phyloP scores from a whole-genome alignment of 2,113 vertebrate genomes.

The Salvelinus fontinalis region DNA sequence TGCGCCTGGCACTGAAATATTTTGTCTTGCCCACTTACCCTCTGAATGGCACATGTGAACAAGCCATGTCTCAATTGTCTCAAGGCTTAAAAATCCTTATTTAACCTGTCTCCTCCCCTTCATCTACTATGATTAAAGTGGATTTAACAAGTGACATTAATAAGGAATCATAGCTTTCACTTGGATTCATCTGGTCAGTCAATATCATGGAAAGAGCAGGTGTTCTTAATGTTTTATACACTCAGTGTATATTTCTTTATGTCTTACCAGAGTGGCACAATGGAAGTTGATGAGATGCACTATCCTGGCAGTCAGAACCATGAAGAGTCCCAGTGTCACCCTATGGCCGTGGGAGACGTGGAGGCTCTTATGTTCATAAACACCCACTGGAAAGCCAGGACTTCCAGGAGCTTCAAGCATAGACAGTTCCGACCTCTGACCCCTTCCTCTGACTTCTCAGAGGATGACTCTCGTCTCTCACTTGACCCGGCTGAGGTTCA shows the following conservation, averaged over 20 bases:
- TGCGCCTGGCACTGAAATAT: too few species aligned
- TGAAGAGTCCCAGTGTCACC: constrained; percentile 55
- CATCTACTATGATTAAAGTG: too few species aligned
- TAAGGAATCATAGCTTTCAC: too few species aligned
- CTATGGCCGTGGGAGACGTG: constrained; percentile 77
- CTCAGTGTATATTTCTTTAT: background rate
- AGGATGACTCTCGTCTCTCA: constrained; percentile 72
- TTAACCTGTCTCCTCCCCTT: too few species aligned
- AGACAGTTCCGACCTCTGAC: constrained; percentile 81
- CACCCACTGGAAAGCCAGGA: constrained; percentile 77
- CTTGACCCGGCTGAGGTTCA: constrained; percentile 61
- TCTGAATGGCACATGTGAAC: too few species aligned
- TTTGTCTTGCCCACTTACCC: too few species aligned
- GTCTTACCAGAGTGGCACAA: constrained; percentile 26
- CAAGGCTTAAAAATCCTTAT: too few species aligned
- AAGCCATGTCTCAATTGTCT: too few species aligned
- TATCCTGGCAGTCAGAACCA: constrained; percentile 34
- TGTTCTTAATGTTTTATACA: too few species aligned
- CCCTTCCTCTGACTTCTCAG: constrained; percentile 83
- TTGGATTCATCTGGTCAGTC: too few species aligned
- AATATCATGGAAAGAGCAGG: too few species aligned
- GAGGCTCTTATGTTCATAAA: constrained; percentile 89
- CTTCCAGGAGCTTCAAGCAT: constrained; percentile 66
- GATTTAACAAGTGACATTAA: too few species aligned
- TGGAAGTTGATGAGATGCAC: constrained; percentile 61